phyloP scores from a whole-genome alignment of 2,888 invertebrate genomes.

The Lasioglossum malachurum region DNA sequence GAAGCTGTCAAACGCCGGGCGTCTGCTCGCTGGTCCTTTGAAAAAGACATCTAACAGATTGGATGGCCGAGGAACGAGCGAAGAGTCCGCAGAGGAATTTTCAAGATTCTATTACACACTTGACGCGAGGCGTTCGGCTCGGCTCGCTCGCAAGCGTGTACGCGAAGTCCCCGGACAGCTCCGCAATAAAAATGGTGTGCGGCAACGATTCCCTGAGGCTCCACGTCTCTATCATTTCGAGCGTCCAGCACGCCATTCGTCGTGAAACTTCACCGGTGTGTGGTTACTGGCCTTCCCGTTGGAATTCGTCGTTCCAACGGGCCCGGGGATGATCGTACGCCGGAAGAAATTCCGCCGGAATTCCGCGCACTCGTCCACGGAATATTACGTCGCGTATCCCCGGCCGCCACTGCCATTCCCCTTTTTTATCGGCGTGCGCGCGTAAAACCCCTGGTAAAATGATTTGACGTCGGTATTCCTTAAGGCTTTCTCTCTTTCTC shows the following conservation, averaged over 20 bases:
- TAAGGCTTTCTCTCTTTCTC: background rate
- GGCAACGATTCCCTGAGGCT: constrained; percentile 46
- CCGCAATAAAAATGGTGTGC: constrained; percentile 42
- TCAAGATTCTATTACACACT: constrained; percentile 28
- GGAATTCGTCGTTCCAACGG: constrained; percentile 45
- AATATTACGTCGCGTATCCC: constrained; percentile 53
- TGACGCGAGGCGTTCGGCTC: constrained; percentile 24
- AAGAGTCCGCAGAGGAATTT: constrained; percentile 16
- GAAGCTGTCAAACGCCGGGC: background rate
- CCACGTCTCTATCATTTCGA: constrained; percentile 38
- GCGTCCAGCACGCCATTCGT: constrained; percentile 14
- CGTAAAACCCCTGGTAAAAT: constrained; percentile 48
- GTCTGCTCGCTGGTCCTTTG: background rate
- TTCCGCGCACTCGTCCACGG: constrained; percentile 43
- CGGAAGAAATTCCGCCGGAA: constrained; percentile 57
- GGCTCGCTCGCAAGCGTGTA: constrained; percentile 19
- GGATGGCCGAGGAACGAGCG: constrained; percentile 13
- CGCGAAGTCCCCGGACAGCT: constrained; percentile 18
- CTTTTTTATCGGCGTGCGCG: constrained; percentile 50
- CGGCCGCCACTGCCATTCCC: constrained; percentile 9
- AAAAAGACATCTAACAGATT: constrained; percentile 16
- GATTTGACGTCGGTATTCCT: constrained; percentile 30
- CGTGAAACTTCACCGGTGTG: constrained; percentile 24
- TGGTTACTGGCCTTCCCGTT: constrained; percentile 21
- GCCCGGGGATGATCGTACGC: background rate